Percentiles rank a stretch among this genome's conserved stretches.
Conservation (phyloP, 2,113 vertebrate species). For the Ptychochromis oligacanthus region DNA sequence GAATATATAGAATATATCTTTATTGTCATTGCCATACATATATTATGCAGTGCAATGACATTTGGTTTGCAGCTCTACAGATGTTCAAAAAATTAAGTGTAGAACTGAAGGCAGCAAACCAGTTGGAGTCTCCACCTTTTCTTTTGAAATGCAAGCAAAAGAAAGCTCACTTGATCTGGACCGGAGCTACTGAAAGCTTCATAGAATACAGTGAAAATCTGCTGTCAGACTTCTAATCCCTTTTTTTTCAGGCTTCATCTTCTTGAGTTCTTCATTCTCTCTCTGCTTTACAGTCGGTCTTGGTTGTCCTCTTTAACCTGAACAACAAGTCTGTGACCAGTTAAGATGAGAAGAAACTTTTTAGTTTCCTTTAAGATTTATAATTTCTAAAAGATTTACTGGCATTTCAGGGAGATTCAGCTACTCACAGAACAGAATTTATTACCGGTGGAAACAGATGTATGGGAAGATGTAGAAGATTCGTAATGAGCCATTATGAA, state of each 20-base stretch:
- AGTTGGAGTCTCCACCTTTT: background rate
- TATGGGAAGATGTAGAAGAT: background rate
- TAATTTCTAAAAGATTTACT: background rate
- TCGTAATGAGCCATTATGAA: background rate
- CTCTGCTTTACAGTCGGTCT: conserved; percentile 23
- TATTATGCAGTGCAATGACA: too few relatives aligned
- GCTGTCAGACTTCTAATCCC: conserved; percentile 63
- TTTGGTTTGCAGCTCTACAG: too few relatives aligned
- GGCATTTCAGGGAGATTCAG: background rate
- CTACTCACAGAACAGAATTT: too few relatives aligned
- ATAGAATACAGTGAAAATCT: conserved; percentile 41
- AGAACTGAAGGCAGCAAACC: background rate
- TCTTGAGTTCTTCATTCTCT: background rate
- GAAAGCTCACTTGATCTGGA: conserved; percentile 15
- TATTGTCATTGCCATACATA: too few relatives aligned
- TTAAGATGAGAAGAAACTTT: conserved; percentile 27
- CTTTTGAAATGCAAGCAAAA: background rate
- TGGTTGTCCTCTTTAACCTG: conserved; percentile 34
- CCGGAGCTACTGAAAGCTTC: conserved; percentile 18
- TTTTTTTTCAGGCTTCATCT: conserved; percentile 53
- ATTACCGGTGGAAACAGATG: background rate
- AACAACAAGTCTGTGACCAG: conserved; percentile 33
- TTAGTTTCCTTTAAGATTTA: background rate
- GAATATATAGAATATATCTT: too few relatives aligned
- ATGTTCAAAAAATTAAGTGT: too few relatives aligned